Evolutionary conservation across 2,113 vertebrate species (phyloP).

Genomic region (Antechinus flavipes): DNA sequence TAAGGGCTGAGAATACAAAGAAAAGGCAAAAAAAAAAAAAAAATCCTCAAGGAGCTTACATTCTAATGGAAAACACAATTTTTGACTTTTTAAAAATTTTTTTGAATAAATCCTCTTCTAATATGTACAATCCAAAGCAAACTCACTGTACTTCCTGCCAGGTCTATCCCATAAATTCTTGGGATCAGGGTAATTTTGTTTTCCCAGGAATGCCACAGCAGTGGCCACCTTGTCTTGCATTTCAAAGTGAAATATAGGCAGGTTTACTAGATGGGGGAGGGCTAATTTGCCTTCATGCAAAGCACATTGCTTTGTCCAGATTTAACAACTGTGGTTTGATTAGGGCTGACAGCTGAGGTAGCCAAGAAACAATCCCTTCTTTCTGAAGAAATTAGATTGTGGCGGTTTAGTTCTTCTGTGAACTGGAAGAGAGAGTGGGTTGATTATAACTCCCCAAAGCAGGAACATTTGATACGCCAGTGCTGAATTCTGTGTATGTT

Average conservation of each 20-base stretch:
- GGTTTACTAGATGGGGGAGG: not conserved
- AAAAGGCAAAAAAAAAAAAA: not conserved
- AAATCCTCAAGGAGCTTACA: not conserved
- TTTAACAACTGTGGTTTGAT: not conserved
- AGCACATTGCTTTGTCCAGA: slow-evolving; percentile 21
- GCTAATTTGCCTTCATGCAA: slow-evolving; percentile 36
- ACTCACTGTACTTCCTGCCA: not conserved
- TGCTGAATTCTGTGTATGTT: slow-evolving; percentile 40
- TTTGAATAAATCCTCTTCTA: not conserved
- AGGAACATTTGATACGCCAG: slow-evolving; percentile 34
- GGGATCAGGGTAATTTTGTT: not conserved
- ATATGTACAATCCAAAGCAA: not conserved
- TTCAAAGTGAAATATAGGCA: not conserved
- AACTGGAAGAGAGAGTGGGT: slow-evolving; percentile 38
- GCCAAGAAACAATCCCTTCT: slow-evolving; percentile 30
- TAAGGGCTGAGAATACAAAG: not conserved
- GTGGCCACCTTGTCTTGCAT: not conserved
- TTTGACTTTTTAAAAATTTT: not conserved
- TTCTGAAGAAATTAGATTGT: slow-evolving; percentile 33
- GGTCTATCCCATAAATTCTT: not conserved
- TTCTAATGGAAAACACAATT: not conserved
- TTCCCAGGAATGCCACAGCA: slow-evolving; percentile 6
- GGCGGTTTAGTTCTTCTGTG: slow-evolving; percentile 31
- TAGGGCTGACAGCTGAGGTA: slow-evolving; percentile 49
- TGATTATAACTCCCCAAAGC: slow-evolving; percentile 51